Conservation (phyloP, 2,888 invertebrate genomes). For the Copidosoma aretas region DNA sequence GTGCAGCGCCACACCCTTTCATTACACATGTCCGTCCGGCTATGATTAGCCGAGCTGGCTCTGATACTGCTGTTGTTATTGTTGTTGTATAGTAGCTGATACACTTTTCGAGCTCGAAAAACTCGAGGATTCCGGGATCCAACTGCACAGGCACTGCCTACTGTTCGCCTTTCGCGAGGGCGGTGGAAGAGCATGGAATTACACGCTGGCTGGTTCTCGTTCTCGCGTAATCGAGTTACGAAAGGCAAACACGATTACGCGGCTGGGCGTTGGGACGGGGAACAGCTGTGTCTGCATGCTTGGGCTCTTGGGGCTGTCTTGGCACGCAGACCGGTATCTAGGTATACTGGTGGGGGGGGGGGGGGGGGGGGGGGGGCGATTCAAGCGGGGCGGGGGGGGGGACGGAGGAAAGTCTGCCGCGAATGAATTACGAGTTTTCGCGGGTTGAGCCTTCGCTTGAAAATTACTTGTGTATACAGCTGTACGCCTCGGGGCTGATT, state of each 20-base stretch:
- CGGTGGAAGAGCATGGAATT: conserved; percentile 1
- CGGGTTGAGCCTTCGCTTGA: too few relatives aligned
- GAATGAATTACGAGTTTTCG: too few relatives aligned
- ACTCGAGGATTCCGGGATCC: neutral
- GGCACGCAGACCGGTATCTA: too few relatives aligned
- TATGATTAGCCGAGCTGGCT: conserved; percentile 15
- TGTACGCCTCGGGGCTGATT: too few relatives aligned
- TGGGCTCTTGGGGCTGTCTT: too few relatives aligned
- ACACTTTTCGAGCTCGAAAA: neutral
- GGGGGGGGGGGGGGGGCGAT: too few relatives aligned
- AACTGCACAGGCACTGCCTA: neutral
- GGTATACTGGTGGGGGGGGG: too few relatives aligned
- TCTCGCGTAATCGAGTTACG: conserved; percentile 16
- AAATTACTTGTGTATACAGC: too few relatives aligned
- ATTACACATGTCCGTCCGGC: conserved; percentile 17
- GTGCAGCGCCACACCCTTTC: conserved; percentile 16
- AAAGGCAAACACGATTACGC: conserved; percentile 24
- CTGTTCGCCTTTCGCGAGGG: neutral
- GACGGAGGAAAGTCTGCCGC: too few relatives aligned
- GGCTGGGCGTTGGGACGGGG: neutral
- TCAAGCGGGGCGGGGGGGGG: too few relatives aligned
- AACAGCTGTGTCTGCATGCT: neutral
- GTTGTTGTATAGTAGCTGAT: too few relatives aligned
- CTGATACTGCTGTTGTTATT: neutral
- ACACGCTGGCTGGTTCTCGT: conserved; percentile 6